Evolutionary conservation across 1,140 invertebrate genomes (phyloP).

Genomic region (Sesamia nonagrioides): DNA sequence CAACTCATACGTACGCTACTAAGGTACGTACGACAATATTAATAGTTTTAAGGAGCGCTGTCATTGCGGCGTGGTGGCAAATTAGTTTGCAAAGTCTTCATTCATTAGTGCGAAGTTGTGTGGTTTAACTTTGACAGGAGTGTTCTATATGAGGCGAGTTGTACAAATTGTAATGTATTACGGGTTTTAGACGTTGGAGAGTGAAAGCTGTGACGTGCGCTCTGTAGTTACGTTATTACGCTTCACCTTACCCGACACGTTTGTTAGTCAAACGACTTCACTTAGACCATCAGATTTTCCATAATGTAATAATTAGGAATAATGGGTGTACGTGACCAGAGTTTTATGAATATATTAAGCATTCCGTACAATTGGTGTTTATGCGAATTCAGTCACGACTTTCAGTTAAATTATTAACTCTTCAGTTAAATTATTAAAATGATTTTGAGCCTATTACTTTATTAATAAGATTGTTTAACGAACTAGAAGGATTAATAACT

Average conservation of each 20-base stretch:
- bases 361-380: constrained; percentile 23
- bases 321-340: constrained; percentile 9
- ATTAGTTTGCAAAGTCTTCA: constrained; percentile 61
- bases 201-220: constrained; percentile 37
- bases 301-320: constrained; percentile 16
- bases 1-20: constrained; percentile 37
- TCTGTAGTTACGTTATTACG: constrained; percentile 38
- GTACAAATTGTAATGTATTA: constrained; percentile 49
- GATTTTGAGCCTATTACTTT: too few species aligned
- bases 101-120: constrained; percentile 58
- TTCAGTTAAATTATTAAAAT: neutral
- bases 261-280: constrained; percentile 40
- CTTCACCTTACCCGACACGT: constrained; percentile 26
- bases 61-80: constrained; percentile 56
- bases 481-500: neutral
- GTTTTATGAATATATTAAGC: constrained; percentile 30
- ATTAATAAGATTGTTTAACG: neutral
- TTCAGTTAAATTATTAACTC: neutral
- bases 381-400: constrained; percentile 10
- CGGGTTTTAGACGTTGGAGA: constrained; percentile 38
- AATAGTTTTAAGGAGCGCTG: constrained; percentile 56
- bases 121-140: constrained; percentile 50
- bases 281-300: constrained; percentile 39
- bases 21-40: constrained; percentile 50
- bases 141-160: constrained; percentile 47